Base-by-base conservation (phyloP, 2,113 vertebrate genomes). In the Percina caprodes region DNA sequence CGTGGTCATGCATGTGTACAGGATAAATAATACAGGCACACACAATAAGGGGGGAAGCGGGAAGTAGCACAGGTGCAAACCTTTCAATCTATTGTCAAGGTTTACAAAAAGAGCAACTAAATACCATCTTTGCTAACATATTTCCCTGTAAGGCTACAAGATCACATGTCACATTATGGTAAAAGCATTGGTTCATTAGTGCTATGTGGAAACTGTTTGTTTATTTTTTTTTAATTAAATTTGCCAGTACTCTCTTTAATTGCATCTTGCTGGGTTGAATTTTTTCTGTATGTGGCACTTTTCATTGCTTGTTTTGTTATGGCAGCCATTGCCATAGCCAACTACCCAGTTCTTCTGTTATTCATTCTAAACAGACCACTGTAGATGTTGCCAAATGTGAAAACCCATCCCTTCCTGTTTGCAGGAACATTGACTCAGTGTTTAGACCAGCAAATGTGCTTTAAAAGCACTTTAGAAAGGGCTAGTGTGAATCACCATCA, bases 401-500 rank as follows among this genome's bases (percentile, higher is more conserved):
- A 83, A 61, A 52, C 48, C 16, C 30, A 21, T 14, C 23, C 3
- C 54, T 70, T 86, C 78, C 77, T 79, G 2, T 82, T 70, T 45
- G 48, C 12, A 6, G 6, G 24, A 59, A 18, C n/a, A 6, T 24
- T 58, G 42, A 0, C 1, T 24, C 51, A 45, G 19, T 30, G 39
- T 69, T 82, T 61, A n/a, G 8, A 52, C 54, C 30, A 54, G 35
- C 6, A 69, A 30, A 73, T 24, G 12, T 3, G 21, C n/a, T 33
- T 33, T n/a, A 39, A 24, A 67, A 67, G 15, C 55, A n/a, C 19
- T 10, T 18, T 1, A 48, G 24, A 68, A 26, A 11, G 39, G 6
- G 18, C 14, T 16, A 2, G 4, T 10, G 23, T 61, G 56, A 65
- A 39, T 35, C 66, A 26, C 23, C 2, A 13, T 35, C 8, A 16